Evolutionary conservation across 1,140 invertebrate genomes (phyloP), one percentile per base, ranked within the genome.

Genomic region (Papilio polyxenes): DNA sequence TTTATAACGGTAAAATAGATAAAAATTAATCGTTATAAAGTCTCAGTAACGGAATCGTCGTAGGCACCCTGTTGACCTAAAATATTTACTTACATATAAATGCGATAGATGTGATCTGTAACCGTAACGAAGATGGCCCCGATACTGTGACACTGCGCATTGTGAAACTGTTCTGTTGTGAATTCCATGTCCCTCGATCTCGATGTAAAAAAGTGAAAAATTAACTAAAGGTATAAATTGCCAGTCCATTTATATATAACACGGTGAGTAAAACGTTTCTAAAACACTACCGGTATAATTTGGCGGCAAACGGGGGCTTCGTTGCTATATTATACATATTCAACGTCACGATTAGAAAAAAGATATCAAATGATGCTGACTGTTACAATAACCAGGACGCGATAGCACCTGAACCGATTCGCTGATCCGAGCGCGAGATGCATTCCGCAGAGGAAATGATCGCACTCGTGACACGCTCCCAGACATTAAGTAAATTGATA

Each of bases 41-140:
- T 53, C 74, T 53, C 81, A 85, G 75, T 69, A 85, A 83, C 83
- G 75, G 74, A 86, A 84, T 86, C 75, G 44, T 20, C 59, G 44
- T 85, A 81, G 85, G 84, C 84, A 88, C 87, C 87, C 87, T 88
- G 87, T 88, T 84, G 87, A 88, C 87, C 87, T 88, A 87, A 87
- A 82, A 79, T 83, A 80, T 80, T 80, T 80, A 80, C 62, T 65
- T 80, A 80, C 78, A 80, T 80, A 65, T 78, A 56, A 78, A 69
- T 69, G 78, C 59, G 78, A 69, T 62, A 79, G 53, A 62, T 59
- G 51, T 79, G 53, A 37, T 80, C 44, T 69, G 59, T 48, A 49
- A 69, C 77, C 62, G 59, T 80, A 65, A 20, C 59, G n/a, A 48
- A 80, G 78, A 69, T 80, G 78, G 78, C 59, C 78, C 78, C 78